Conservation (phyloP, 2,797 vertebrate species). For the Onychomys leucogaster region DNA sequence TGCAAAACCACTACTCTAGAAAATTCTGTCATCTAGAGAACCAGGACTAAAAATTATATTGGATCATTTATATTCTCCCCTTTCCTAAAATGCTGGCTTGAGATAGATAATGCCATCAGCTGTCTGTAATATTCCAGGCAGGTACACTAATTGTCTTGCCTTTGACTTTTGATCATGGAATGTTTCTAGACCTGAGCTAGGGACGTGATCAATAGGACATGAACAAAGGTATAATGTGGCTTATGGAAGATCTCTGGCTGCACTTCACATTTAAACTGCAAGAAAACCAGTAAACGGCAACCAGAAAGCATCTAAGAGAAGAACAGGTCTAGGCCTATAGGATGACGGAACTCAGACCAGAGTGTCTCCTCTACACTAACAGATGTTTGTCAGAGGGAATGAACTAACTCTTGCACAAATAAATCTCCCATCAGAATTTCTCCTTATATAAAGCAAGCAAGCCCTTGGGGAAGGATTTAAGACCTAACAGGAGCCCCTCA, state of each 20-base stretch:
- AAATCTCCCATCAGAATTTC: constrained; percentile 56
- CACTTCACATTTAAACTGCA: not conserved
- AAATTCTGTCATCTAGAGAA: not conserved
- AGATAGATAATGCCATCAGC: not conserved
- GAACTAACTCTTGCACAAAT: constrained; percentile 23
- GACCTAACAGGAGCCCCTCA: constrained; percentile 37
- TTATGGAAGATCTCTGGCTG: not conserved
- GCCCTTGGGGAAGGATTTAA: constrained; percentile 55
- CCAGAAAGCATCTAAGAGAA: not conserved
- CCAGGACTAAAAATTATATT: not conserved
- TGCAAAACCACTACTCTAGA: not conserved
- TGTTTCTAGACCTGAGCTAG: not conserved
- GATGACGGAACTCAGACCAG: not conserved
- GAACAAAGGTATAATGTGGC: not conserved
- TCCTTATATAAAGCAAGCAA: constrained; percentile 29
- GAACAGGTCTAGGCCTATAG: not conserved
- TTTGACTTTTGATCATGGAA: not conserved
- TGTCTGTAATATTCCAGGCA: not conserved
- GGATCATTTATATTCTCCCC: not conserved
- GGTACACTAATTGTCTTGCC: not conserved
- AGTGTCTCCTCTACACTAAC: not conserved
- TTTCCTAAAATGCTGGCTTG: not conserved
- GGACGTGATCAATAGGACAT: not conserved
- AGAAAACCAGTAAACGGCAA: not conserved
- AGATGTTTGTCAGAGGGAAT: not conserved